Base-by-base conservation (phyloP, 2,797 vertebrate genomes). In the Luscinia megarhynchos region DNA sequence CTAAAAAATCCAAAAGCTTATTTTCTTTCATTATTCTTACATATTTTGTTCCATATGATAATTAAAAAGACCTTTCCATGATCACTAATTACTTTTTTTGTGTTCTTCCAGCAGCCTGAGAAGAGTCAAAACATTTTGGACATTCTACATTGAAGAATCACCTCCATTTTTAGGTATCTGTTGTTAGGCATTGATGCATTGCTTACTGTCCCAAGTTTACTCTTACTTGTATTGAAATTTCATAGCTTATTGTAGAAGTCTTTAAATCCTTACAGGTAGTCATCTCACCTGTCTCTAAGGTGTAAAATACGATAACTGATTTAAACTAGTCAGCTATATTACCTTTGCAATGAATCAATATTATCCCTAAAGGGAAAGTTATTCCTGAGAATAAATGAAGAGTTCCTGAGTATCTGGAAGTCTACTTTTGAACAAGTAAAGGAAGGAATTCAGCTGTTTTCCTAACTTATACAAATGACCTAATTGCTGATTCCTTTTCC, bases 331-430 rank as follows among this genome's bases (percentile, higher is more conserved):
- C 40, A 51, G 10, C 3, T 84, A 20, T 55, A 63, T 3, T 57
- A 32, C n/a, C 12, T 78, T 67, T 81, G 16, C 14, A 68, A 59
- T 0, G 1, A 78, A 63, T 54, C 1, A 3, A n/a, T 0, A 0
- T 63, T 26, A 41, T 8, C 61, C 6, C 21, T 51, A 32, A 38
- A 40, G 12, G 17, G 15, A 76, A 86, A 41, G 43, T 41, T 62
- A 41, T 43, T 95, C 18, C 51, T 59, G 9, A 66, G 19, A 2
- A 1, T 17, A 29, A 62, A 4, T 24, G 40, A 27, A 32, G 19
- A 45, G 6, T 32, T 77, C 8, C 19, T 50, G 50, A 70, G 12
- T 40, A 74, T 58, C 17, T 86, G 38, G 15, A 84, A 78, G 6
- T 45, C 15, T 53, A 15, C 3, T 58, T 78, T 22, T 58, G 30